Conservation (phyloP, 2,113 vertebrate species). For the Leptocoma aspasia region DNA sequence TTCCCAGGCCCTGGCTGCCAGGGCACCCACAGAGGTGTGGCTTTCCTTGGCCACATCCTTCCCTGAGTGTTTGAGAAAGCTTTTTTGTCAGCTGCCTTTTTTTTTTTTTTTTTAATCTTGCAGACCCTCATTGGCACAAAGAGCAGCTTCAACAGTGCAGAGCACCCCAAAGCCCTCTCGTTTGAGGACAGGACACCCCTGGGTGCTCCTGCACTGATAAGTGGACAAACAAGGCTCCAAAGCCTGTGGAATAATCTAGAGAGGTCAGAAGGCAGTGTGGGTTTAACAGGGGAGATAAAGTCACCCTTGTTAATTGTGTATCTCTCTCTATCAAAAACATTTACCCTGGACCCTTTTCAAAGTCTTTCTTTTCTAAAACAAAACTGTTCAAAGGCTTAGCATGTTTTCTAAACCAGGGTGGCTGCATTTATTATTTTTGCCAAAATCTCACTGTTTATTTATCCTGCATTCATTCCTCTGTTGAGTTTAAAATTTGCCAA, state of each 20-base stretch:
- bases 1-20: not conserved
- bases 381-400: constrained; percentile 48
- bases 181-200: not conserved
- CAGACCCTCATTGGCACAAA: not conserved
- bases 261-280: not conserved
- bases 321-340: constrained; percentile 58
- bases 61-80: not conserved
- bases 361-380: constrained; percentile 28
- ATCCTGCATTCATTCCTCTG: constrained; percentile 32
- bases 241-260: not conserved
- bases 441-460: constrained; percentile 52
- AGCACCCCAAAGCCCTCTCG: not conserved
- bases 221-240: not conserved
- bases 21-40: not conserved
- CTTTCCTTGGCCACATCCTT: not conserved
- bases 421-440: constrained; percentile 34
- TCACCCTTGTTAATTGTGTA: constrained; percentile 10
- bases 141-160: not conserved
- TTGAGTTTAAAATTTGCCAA: constrained; percentile 27
- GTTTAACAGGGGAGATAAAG: constrained; percentile 25
- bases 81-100: not conserved
- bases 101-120: not conserved
- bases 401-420: constrained; percentile 53
- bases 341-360: constrained; percentile 69
- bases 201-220: not conserved